Conservation (phyloP, 2,797 vertebrate genomes). For the Epinephelus malabaricus region DNA sequence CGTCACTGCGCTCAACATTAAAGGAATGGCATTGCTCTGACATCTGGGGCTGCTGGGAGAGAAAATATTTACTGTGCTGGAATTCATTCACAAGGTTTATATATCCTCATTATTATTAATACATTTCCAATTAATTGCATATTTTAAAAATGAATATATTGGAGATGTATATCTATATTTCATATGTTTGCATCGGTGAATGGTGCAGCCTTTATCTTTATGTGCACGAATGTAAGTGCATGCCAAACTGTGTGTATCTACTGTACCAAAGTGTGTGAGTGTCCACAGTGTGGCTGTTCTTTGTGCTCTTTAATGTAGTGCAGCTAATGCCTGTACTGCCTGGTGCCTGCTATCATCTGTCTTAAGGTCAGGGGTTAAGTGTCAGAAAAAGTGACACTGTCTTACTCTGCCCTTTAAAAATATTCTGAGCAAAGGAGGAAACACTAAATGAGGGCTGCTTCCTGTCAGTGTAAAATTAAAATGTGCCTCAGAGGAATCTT, state of each 20-base stretch:
- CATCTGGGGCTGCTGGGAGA: conserved; percentile 34
- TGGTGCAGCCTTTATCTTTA: neutral
- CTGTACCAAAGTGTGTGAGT: neutral
- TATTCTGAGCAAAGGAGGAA: conserved; percentile 43
- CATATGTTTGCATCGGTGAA: neutral
- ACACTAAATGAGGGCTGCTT: conserved; percentile 40
- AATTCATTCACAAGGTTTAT: conserved; percentile 13
- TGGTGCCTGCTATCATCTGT: conserved; percentile 55
- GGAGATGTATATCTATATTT: neutral
- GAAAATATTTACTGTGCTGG: conserved; percentile 32
- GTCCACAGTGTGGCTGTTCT: conserved; percentile 12
- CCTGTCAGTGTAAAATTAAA: conserved; percentile 46
- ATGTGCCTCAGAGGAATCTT: conserved; percentile 27
- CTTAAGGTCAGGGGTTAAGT: conserved; percentile 76
- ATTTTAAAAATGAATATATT: neutral
- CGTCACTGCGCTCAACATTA: conserved; percentile 50
- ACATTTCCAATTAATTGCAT: neutral
- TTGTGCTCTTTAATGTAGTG: conserved; percentile 46
- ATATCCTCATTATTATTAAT: neutral
- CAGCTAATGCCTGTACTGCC: conserved; percentile 48
- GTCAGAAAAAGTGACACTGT: conserved; percentile 71
- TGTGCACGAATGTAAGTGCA: neutral
- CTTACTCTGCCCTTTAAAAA: conserved; percentile 69
- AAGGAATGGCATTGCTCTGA: conserved; percentile 47
- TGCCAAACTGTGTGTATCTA: conserved; percentile 9